Percentiles rank a stretch among this genome's conserved stretches.
Evolutionary conservation across 35 echinoderm and acorn worm genomes (phyloP).

Genomic region (Eucidaris tribuloides): DNA sequence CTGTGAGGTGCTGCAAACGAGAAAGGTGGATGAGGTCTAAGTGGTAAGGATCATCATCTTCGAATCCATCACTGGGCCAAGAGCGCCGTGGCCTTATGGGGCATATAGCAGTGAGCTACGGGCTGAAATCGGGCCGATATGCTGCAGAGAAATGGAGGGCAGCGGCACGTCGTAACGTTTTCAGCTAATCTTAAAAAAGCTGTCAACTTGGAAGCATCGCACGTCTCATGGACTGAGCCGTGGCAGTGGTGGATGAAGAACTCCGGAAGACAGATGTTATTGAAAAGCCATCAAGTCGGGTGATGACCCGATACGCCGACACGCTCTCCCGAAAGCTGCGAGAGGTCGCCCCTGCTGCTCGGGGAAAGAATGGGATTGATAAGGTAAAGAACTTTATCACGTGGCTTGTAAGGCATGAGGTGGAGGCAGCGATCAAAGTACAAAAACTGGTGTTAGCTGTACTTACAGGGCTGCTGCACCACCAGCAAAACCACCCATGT

Average conservation of each 20-base stretch:
- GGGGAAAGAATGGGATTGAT: not conserved
- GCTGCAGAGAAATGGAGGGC: conserved; percentile 32
- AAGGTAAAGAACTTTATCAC: not conserved
- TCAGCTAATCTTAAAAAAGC: conserved; percentile 15
- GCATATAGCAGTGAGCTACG: not conserved
- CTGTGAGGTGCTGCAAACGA: conserved; percentile 8
- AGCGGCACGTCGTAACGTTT: conserved; percentile 31
- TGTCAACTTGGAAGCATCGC: conserved; percentile 35
- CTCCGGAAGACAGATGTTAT: no score
- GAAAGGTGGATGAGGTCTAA: not conserved
- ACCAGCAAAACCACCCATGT: not conserved
- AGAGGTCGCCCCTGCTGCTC: not conserved
- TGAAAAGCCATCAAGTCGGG: not conserved
- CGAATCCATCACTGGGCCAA: no score
- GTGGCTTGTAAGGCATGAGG: not conserved
- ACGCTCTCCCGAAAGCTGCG: not conserved
- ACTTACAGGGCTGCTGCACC: not conserved
- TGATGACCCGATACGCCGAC: not conserved
- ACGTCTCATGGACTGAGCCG: conserved; percentile 5
- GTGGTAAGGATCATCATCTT: not conserved
- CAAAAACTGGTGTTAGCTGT: not conserved
- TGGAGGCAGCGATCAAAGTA: conserved; percentile 8
- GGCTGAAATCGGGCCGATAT: conserved; percentile 49
- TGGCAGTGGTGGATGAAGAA: no score
- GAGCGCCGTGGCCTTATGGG: not conserved